Base-by-base conservation (phyloP, 1,140 invertebrate species). In the Drosophila kanapiae region DNA sequence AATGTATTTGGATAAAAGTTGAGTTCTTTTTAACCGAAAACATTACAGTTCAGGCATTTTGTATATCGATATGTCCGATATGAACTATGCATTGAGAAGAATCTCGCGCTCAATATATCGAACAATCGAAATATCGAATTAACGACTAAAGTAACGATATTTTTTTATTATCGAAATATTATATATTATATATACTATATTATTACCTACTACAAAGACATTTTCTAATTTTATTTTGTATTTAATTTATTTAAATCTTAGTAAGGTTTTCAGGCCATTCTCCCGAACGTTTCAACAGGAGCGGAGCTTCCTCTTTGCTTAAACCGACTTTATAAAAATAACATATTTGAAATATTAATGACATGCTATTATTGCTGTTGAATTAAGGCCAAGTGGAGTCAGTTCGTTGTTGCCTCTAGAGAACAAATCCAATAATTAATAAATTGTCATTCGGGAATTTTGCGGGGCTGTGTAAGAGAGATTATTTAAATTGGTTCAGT, bases 401-500 rank as follows among this genome's bases (percentile, higher is more conserved):
- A 71, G 18, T 72, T 72, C 69, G 14, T 49, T 56, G 18, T 33
- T 29, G 68, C 43, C 67, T 43, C 13, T 68, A 48, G 49, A 60
- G 45, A 72, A 71, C 16, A 16, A 23, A 47, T 51, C 54, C 18
- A 56, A 38, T 23, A 38, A n/a, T n/a, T 37, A 38, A 27, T 14
- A 14, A 40, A 40, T 27, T 56, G 53, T 54, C 51, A 54, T 13
- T 10, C 23, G 6, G 9, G 8, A 54, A 54, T 18, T 14, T 18
- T 37, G 5, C n/a, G 9, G 27, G 2, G 45, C 2, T 16, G 23
- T 37, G 14, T 63, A 9, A n/a, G 13, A 76, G 51, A 68, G 45
- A 82, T 23, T 42, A 16, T 54, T 27, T 13, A 0, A n/a, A 10
- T 38, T 23, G 23, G 33, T 37, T 37, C 11, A 29, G 43, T n/a